Evolutionary conservation across 2,113 vertebrate species (phyloP), one percentile per base, ranked within the genome.

Genomic region (Burhinus oedicnemus): DNA sequence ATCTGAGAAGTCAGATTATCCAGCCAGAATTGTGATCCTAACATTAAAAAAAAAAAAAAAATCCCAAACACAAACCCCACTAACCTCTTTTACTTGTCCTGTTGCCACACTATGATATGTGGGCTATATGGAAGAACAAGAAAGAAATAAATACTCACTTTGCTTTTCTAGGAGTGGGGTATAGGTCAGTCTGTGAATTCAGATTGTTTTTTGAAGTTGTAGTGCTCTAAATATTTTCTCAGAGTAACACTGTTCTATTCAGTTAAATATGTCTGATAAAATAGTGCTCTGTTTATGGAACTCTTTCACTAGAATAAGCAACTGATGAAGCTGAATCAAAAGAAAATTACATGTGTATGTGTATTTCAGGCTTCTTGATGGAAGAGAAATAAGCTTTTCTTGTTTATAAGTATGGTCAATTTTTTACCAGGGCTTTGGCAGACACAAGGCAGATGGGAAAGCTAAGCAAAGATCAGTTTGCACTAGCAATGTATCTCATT

Each of bases 381-480:
- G 57, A 71, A 34, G 30, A 64, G 49, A 58, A 75, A 51, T 38
- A 54, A 71, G 12, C 75, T 91, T 95, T 87, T 51, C 52, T 27
- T 45, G 13, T 83, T 98, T 88, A n/a, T 91, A 21, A 78, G 23
- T 61, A 1, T 84, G 69, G 36, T 79, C 30, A 57, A 0, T 84
- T 89, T 95, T 92, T 58, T 42, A 32, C 83, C 97, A 99, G 99
- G 99, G 98, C 99, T 80, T 95, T 99, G 96, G 99, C 99, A 29
- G 99, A 99, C 95, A 99, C 99, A 2, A 98, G 99, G 65, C 99
- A 99, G 97, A 98, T 99, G 83, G 99, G 99, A 30, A 99, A 99
- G 97, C 96, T 99, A 74, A 99, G 98, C 90, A 98, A 99, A 89
- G 99, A 99, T 81, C 99, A 99, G 95, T 99, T 99, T 94, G 98